These are phyloP conservation scores for Nomada flava DNA, from an alignment of 2,888 invertebrate species.

Conservation along the genomic window DNA sequence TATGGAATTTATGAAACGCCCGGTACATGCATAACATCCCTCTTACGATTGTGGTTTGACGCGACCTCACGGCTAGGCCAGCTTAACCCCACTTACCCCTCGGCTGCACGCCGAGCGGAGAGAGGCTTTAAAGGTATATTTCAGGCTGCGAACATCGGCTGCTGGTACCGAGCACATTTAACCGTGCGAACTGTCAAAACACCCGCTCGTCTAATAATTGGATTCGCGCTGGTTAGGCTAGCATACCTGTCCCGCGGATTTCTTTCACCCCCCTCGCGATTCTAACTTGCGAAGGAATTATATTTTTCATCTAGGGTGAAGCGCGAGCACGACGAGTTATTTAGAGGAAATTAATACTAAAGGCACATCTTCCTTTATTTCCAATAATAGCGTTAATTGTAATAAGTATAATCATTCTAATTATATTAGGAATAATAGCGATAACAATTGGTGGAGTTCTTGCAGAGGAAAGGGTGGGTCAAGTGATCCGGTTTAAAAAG, in stretches of 20 bases:
- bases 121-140: conserved; percentile 76
- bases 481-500: not conserved
- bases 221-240: conserved; percentile 44
- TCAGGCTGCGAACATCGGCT: conserved; percentile 57
- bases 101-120: conserved; percentile 68
- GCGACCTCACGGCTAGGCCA: conserved; percentile 80
- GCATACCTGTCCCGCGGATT: conserved; percentile 13
- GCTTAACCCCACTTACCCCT: conserved; percentile 81
- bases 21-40: conserved; percentile 61
- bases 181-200: conserved; percentile 66
- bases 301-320: not conserved
- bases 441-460: not conserved
- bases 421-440: not conserved
- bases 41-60: conserved; percentile 79
- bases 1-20: conserved; percentile 21
- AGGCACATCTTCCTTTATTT: too few relatives aligned
- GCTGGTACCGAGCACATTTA: conserved; percentile 46
- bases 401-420: too few relatives aligned
- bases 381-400: too few relatives aligned
- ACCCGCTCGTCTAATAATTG: conserved; percentile 51
- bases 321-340: too few relatives aligned
- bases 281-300: not conserved
- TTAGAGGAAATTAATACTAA: too few relatives aligned
- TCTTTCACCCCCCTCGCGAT: not conserved
- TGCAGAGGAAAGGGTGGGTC: not conserved